Evolutionary conservation across 2,797 vertebrate genomes (phyloP).

Genomic region (Notolabrus celidotus): DNA sequence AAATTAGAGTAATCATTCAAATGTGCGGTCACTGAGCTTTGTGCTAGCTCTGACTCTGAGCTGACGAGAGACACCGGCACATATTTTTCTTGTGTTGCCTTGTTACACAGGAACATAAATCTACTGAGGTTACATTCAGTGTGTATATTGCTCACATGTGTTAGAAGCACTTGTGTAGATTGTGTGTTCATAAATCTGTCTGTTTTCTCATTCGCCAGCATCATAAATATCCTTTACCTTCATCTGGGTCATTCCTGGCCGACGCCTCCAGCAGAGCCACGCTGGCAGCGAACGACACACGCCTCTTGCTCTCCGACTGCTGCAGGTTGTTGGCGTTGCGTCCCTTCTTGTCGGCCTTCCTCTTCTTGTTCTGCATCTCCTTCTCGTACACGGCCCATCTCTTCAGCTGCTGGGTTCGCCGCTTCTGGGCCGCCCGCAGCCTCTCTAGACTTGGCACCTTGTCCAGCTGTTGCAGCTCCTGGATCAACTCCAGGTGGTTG

Average conservation of each 20-base stretch:
- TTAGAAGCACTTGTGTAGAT: slow-evolving; percentile 1
- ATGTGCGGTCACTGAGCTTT: slow-evolving; percentile 40
- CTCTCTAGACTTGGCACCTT: slow-evolving; percentile 96
- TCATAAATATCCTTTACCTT: slow-evolving; percentile 85
- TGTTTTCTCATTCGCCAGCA: neutral
- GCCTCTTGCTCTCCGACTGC: slow-evolving; percentile 79
- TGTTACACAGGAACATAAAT: slow-evolving; percentile 18
- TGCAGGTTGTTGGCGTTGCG: slow-evolving; percentile 64
- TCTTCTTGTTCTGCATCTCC: slow-evolving; percentile 95
- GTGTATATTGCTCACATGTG: neutral
- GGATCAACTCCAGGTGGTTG: slow-evolving; percentile 94
- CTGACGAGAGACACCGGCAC: slow-evolving; percentile 1
- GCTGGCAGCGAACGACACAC: slow-evolving; percentile 93
- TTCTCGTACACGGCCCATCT: slow-evolving; percentile 97
- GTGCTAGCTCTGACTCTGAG: slow-evolving; percentile 20
- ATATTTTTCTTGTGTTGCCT: slow-evolving; percentile 24
- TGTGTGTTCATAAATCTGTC: neutral
- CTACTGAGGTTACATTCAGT: neutral
- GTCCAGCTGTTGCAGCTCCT: slow-evolving; percentile 97
- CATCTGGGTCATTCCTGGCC: slow-evolving; percentile 93
- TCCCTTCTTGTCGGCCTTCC: slow-evolving; percentile 92
- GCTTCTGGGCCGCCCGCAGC: slow-evolving; percentile 94
- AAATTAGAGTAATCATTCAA: slow-evolving; percentile 70
- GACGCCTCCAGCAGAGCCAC: slow-evolving; percentile 96
- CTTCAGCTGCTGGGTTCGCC: slow-evolving; percentile 96